Evolutionary conservation across 2,113 vertebrate species (phyloP), one percentile per base, ranked within the genome.

Genomic region (Noctilio leporinus): DNA sequence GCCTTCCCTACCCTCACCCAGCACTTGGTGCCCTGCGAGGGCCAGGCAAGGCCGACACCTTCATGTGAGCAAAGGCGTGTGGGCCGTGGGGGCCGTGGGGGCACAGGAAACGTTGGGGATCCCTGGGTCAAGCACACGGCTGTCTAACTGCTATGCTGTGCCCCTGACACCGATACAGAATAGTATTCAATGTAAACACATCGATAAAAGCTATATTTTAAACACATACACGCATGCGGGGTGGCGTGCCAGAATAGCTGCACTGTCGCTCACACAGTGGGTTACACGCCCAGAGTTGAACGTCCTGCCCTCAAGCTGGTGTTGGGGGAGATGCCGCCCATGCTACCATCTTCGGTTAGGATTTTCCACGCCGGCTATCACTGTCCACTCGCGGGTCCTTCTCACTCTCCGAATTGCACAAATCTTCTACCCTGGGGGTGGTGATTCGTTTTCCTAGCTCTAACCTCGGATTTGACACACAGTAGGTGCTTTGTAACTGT

Each of bases 201-300:
- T 33, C 33, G n/a, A 49, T 19, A 49, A 33, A 91, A 93, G 11
- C 22, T 49, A 0, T 70, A 19, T 11, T 57, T 85, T 51, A 53
- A 57, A 45, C 20, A 5, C 38, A 43, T 3, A 26, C 38, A 24
- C n/a, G n/a, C 47, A 83, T 3, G 33, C 0, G 38, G 33, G 69
- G 33, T 12, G 1, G 14, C 6, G 0, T 10, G n/a, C 11, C 16
- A 10, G 19, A 33, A 40, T 0, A n/a, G 16, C 38, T 4, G 49
- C 57, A 10, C 0, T 0, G 28, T 7, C 4, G 14, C 28, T 53
- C 69, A 10, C 10, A 78, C 45, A 26, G 3, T 6, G 22, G 59
- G 30, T n/a, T 53, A 2, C 75, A 43, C 0, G 2, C 8, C 1
- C n/a, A 2, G 26, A 47, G 28, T 38, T 22, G 22, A 17, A 40